These are phyloP conservation scores for Canis aureus DNA, from an alignment of 2,113 vertebrate species.

Conservation along the genomic window DNA sequence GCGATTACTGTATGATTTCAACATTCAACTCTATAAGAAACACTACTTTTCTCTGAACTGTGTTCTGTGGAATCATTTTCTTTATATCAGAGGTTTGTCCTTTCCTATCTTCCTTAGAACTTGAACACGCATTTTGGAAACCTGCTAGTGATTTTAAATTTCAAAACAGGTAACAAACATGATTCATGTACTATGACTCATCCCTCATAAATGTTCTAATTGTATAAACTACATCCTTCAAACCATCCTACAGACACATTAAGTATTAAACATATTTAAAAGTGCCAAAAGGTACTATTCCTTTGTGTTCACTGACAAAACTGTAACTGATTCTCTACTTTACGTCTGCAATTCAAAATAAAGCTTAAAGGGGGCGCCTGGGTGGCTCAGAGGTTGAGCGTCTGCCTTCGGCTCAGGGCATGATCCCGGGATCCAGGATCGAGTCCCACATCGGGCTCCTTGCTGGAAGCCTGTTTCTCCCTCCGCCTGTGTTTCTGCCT, in stretches of 20 bases:
- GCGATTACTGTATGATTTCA: conserved; percentile 11
- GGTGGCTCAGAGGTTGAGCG: no score
- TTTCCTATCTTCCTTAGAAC: background rate
- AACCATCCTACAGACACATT: conserved; percentile 44
- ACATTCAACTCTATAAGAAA: background rate
- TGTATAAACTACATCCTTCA: conserved; percentile 41
- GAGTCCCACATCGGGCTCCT: no score
- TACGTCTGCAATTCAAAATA: conserved; percentile 1
- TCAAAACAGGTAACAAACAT: conserved; percentile 46
- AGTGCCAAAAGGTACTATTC: background rate
- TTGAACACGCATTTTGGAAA: background rate
- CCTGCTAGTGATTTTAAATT: conserved; percentile 12
- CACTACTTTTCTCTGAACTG: background rate
- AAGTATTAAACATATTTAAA: conserved; percentile 65
- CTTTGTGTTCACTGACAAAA: background rate
- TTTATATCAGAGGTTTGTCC: background rate
- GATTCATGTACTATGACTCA: conserved; percentile 55
- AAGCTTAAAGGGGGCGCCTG: background rate
- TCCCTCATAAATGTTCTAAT: conserved; percentile 58
- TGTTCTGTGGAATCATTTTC: background rate
- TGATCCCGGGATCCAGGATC: no score
- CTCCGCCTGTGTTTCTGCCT: no score
- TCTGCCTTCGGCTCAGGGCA: no score
- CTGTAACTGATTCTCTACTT: conserved; percentile 15
- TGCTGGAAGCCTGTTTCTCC: no score